Evolutionary conservation across 53 echinoderm and acorn worm genomes (phyloP), one percentile per base, ranked within the genome.

Genomic region (Astropecten irregularis): DNA sequence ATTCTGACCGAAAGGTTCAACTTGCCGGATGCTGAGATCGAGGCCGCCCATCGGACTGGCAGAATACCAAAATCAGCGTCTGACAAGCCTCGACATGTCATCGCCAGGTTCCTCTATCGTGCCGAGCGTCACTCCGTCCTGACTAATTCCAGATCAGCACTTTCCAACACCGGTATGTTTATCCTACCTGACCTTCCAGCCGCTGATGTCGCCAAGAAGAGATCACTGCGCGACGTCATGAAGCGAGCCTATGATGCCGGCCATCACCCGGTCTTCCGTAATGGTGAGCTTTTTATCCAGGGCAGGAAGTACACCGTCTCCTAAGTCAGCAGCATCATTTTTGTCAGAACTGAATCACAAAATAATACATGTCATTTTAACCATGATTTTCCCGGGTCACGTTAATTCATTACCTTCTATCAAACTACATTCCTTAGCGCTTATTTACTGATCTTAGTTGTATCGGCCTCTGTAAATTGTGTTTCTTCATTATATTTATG

Each of bases 11-110:
- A 73, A 19, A 35, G 37, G 22, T 37, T 49, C 21, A 27, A 19
- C 35, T 19, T 52, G 55, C 52, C 73, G 30, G 53, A 73, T 27
- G 32, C 52, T 3, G 73, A 51, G 3, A 73, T 52, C 22, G 53
- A 73, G 22, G 37, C 25, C 18, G 73, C 73, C 16, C 73, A 73
- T 30, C 73, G 73, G 6, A 73, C 54, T 29, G 52, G 73, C 29
- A 26, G 22, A 73, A 0, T 18, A 15, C 73, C 73, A 10, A 72
- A 23, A 20, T n/a, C 54, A 22, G 11, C 79, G 19, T 21, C 57
- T 11, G 58, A 57, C 58, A 58, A 77, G 26, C 77, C 77, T 15
- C 31, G 77, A 4, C 77, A 77, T 26, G 58, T 77, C 33, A 58
- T 77, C 14, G 77, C 39, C 25, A 2, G 48, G 39, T 62, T 81